A percentile compares a stretch with the other conserved stretches of the same genome.
phyloP scores from a whole-genome alignment of 2,888 invertebrate species.

The Polylopha cassiicola region DNA sequence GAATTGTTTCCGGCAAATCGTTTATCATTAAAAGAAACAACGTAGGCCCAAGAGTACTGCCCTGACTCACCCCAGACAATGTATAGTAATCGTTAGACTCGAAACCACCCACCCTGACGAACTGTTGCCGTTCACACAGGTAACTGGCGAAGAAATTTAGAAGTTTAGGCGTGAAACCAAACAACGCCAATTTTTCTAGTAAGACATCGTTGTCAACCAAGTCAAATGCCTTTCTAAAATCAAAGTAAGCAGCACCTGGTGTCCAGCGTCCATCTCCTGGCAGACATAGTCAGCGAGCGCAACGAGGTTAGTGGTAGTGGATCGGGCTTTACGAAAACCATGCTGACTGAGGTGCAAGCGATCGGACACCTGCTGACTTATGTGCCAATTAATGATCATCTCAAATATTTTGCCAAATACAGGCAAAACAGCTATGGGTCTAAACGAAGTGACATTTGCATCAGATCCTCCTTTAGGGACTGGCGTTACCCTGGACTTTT shows the following conservation, averaged over 20 bases:
- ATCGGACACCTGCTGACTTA: background rate
- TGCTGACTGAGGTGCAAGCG: slow-evolving; percentile 1
- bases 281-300: background rate
- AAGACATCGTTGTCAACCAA: slow-evolving; percentile 6
- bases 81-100: background rate
- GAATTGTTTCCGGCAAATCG: slow-evolving; percentile 10
- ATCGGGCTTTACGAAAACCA: background rate
- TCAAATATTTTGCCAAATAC: no score
- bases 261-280: slow-evolving; percentile 12
- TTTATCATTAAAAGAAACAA: slow-evolving; percentile 17
- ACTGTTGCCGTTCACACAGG: slow-evolving; percentile 8
- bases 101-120: background rate
- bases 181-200: slow-evolving; percentile 1
- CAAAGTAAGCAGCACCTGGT: slow-evolving; percentile 22
- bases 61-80: background rate
- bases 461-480: background rate
- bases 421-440: no score
- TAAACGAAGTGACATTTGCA: no score
- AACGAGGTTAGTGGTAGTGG: background rate
- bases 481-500: background rate
- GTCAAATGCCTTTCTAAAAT: slow-evolving; percentile 20
- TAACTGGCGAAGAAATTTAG: slow-evolving; percentile 10
- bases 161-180: slow-evolving; percentile 7
- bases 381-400: no score
- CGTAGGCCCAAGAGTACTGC: slow-evolving; percentile 2